Evolutionary conservation across 2,888 invertebrate genomes (phyloP).

Genomic region (Orthosia cruda): DNA sequence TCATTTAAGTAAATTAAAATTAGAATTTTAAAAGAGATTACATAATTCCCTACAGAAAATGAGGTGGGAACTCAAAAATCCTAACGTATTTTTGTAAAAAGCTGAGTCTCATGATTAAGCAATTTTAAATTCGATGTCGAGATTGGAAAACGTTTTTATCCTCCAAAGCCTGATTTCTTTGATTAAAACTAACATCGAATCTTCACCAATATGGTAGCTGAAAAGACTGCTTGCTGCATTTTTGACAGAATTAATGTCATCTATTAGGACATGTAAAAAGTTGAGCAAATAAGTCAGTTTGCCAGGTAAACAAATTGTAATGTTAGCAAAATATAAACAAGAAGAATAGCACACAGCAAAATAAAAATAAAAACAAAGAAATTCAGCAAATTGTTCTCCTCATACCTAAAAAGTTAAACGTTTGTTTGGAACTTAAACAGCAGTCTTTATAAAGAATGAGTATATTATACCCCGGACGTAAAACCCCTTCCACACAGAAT

Average conservation of each 20-base stretch:
- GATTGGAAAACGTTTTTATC: constrained; percentile 7
- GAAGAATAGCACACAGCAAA: constrained; percentile 34
- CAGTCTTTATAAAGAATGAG: constrained; percentile 49
- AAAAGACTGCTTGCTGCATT: not conserved
- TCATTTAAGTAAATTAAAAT: constrained; percentile 51
- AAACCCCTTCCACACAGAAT: constrained; percentile 64
- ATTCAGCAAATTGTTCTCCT: constrained; percentile 38
- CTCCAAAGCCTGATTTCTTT: not conserved
- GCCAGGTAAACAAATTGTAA: not conserved
- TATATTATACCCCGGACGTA: constrained; percentile 58
- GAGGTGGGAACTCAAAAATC: constrained; percentile 31
- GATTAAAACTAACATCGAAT: constrained; percentile 6
- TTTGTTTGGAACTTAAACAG: constrained; percentile 56
- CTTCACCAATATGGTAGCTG: not conserved
- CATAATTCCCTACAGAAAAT: constrained; percentile 17
- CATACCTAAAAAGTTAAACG: constrained; percentile 51
- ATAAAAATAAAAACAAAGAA: constrained; percentile 47
- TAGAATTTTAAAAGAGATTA: constrained; percentile 52
- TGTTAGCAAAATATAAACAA: constrained; percentile 18
- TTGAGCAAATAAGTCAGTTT: not conserved
- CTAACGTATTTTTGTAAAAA: constrained; percentile 17
- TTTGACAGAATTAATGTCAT: not conserved
- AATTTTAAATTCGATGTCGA: constrained; percentile 39
- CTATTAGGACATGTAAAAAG: not conserved
- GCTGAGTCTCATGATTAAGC: constrained; percentile 20